Evolutionary conservation across 2,113 vertebrate genomes (phyloP), one percentile per base, ranked within the genome.

Genomic region (Thunnus thynnus): DNA sequence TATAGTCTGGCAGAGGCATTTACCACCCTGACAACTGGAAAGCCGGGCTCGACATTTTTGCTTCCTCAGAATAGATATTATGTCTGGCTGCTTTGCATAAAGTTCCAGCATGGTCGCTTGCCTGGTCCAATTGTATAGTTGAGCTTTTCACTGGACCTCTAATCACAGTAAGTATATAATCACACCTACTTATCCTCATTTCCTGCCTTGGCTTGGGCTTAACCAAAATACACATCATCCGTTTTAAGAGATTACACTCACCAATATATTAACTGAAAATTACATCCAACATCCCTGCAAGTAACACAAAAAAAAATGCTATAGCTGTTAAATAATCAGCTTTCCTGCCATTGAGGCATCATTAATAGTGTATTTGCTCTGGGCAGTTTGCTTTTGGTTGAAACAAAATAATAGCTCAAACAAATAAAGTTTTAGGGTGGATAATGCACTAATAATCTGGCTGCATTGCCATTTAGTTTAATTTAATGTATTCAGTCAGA

Each of bases 1-100:
- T 32, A 54, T 72, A 30, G 71, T 84, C 77, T 80, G 63, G 65
- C 61, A 63, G 78, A 89, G 44, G 51, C 76, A 88, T 91, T 90
- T 72, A 81, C 78, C 70, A 81, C 76, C 61, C 63, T 84, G 82
- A 81, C 84, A 86, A 76, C 22, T 44, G 36, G 13, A 80, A 82
- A 85, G 76, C 58, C 47, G 4, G 9, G 48, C 74, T 70, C 65
- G 7, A 85, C 87, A 75, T 85, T 83, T 76, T 74, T 82, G 76
- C 76, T 62, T 78, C 55, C 27, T 79, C 32, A 7, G 48, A 72
- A 86, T 46, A 55, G 47, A 82, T 64, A 50, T 70, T 25, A 18
- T 32, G 27, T 52, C 11, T 64, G 13, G 47, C 55, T 77, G 47
- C 52, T 76, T 62, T 77, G 67, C 72, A 83, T 80, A 18, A 62